Base-by-base conservation (phyloP, 2,888 invertebrate species). In the Aradus depressus region DNA sequence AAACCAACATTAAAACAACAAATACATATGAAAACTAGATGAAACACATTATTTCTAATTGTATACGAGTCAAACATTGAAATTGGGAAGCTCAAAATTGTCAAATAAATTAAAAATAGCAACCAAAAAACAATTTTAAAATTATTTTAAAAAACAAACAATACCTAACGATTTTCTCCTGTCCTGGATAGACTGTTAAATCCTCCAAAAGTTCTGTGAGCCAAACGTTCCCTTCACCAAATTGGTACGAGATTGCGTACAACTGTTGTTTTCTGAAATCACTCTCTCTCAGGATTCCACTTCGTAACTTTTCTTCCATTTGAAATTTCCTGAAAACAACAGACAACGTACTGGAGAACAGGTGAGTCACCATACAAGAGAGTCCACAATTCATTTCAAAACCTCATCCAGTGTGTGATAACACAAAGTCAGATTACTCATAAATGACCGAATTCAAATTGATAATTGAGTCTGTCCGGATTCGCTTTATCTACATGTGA, bases 201-300 rank as follows among this genome's bases (percentile, higher is more conserved):
- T 55, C 55, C 21, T 53, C 50, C 19, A 37, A 35, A 31, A 53
- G 44, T 41, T 51, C 51, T 8, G 39, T 37, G 18, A 55, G 32
- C 55, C 53, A 55, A 3, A 43, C 34, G 19, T 52, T 54, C 6
- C 52, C 54, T 42, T 56, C 54, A 26, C 50, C 45, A 34, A 52
- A 57, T 28, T 57, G 54, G 12, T 52, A 44, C 6, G 57, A 45
- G 18, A 57, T 22, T 2, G 54, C 54, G 21, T 44, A 57, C 6
- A 57, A 38, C 26, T 57, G 54, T 18, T 54, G 54, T 34, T 54
- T 57, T 26, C 51, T 54, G 10, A 54, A 51, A 44, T 57, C 57
- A 34, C 54, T 54, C 28, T 47, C 52, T 25, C 43, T 54, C 43
- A 57, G 38, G 23, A 35, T 32, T 18, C 57, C 57, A 5, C 42